Evolutionary conservation across 2,113 vertebrate species (phyloP).

Genomic region (Crotalus horridus): DNA sequence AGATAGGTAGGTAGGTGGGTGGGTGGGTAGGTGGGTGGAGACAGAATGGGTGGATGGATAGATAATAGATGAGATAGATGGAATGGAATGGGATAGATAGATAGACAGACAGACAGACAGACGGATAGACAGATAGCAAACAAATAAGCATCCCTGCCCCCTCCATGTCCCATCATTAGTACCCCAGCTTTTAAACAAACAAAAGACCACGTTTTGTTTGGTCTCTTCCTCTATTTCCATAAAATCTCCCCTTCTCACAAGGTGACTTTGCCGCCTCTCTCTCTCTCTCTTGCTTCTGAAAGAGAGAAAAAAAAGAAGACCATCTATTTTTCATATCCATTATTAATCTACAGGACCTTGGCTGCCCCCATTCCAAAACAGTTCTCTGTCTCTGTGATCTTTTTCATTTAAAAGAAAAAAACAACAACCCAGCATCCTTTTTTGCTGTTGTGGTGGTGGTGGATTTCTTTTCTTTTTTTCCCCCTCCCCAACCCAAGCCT

Average conservation of each 20-base stretch:
- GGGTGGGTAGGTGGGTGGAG: no score
- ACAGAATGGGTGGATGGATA: no score
- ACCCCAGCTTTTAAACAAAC: neutral
- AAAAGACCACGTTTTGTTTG: neutral
- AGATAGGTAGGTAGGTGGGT: no score
- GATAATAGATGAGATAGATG: no score
- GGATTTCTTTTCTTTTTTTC: neutral
- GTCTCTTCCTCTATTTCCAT: neutral
- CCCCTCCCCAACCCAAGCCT: neutral
- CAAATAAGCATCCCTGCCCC: neutral
- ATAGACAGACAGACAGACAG: neutral
- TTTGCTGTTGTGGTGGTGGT: no score
- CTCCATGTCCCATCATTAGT: accelerated
- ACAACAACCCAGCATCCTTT: neutral
- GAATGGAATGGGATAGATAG: no score
- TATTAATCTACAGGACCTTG: constrained; percentile 21
- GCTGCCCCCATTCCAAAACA: neutral
- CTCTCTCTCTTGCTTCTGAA: neutral
- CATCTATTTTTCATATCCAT: constrained; percentile 28
- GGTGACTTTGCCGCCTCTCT: constrained; percentile 46
- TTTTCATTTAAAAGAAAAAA: neutral
- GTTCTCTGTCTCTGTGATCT: neutral
- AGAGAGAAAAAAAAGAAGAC: neutral
- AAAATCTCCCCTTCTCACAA: constrained; percentile 17
- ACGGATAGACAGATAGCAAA: neutral